Conservation (phyloP, 2,888 invertebrate species). For the Priocnemis perturbator region DNA sequence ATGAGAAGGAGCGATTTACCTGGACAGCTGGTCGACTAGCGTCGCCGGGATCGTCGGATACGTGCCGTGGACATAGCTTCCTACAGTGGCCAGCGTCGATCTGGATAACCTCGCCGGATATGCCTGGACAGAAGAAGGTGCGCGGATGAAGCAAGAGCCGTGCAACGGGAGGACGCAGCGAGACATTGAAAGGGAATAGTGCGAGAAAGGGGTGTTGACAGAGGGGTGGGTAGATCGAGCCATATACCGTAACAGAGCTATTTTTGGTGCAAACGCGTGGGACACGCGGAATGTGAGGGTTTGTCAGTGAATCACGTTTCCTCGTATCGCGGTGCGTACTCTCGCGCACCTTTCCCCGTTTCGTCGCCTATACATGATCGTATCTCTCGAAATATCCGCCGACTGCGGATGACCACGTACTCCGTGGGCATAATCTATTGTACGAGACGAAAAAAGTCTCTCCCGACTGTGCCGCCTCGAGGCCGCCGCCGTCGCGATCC, state of each 20-base stretch:
- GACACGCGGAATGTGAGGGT: constrained; percentile 39
- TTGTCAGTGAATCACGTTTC: constrained; percentile 39
- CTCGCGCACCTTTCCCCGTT: constrained; percentile 25
- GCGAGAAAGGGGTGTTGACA: not conserved
- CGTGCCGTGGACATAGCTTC: constrained; percentile 67
- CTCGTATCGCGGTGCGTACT: constrained; percentile 17
- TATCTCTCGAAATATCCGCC: too few species aligned
- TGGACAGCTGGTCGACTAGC: constrained; percentile 70
- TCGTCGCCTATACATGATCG: constrained; percentile 7
- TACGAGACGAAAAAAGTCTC: too few species aligned
- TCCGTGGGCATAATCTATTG: too few species aligned
- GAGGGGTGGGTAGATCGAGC: constrained; percentile 22
- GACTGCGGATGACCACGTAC: too few species aligned
- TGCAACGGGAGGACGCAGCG: too few species aligned
- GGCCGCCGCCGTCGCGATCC: too few species aligned
- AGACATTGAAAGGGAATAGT: too few species aligned
- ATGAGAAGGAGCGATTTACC: constrained; percentile 48
- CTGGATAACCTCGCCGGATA: constrained; percentile 71
- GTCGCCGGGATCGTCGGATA: constrained; percentile 70
- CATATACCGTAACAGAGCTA: constrained; percentile 44
- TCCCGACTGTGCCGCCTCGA: too few species aligned
- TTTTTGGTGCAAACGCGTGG: constrained; percentile 49
- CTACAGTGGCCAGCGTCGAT: constrained; percentile 73
- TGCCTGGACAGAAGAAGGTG: constrained; percentile 56
- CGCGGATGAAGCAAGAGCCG: not conserved